Percentiles rank a stretch among this genome's conserved stretches.
These are phyloP conservation scores for Amphipyra tragopoginis DNA, from an alignment of 2,888 invertebrate species.

Conservation along the genomic window DNA sequence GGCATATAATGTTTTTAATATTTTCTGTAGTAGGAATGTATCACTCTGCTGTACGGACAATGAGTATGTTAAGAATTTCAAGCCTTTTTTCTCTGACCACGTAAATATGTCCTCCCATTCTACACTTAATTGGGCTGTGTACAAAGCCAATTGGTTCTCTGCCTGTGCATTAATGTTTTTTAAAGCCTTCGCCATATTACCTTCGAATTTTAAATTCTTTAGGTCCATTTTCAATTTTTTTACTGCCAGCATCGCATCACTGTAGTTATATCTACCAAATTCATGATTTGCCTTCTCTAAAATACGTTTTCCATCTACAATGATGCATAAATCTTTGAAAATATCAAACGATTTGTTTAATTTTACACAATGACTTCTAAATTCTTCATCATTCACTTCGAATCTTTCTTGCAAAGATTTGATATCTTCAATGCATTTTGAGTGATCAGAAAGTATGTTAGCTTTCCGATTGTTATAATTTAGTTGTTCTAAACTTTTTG, in stretches of 20 bases:
- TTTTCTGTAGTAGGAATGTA: slow-evolving; percentile 75
- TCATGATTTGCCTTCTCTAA: slow-evolving; percentile 81
- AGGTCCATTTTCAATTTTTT: slow-evolving; percentile 72
- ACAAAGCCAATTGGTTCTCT: slow-evolving; percentile 81
- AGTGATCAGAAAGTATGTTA: slow-evolving; percentile 73
- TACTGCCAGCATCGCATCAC: slow-evolving; percentile 75
- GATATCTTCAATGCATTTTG: slow-evolving; percentile 65
- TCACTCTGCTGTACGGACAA: slow-evolving; percentile 84
- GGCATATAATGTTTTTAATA: slow-evolving; percentile 79
- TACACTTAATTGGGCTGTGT: slow-evolving; percentile 79
- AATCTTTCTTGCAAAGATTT: slow-evolving; percentile 66
- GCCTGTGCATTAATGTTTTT: slow-evolving; percentile 74
- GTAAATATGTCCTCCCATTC: slow-evolving; percentile 86
- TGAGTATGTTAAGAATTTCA: slow-evolving; percentile 77
- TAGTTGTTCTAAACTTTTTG: slow-evolving; percentile 83
- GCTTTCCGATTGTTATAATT: slow-evolving; percentile 80
- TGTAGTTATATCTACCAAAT: slow-evolving; percentile 78
- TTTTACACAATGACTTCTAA: slow-evolving; percentile 69
- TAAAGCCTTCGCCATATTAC: slow-evolving; percentile 73
- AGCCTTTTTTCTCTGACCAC: slow-evolving; percentile 81
- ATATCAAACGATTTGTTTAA: slow-evolving; percentile 66
- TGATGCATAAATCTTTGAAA: slow-evolving; percentile 73
- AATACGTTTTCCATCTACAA: slow-evolving; percentile 75
- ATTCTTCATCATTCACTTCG: slow-evolving; percentile 72
- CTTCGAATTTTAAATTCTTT: slow-evolving; percentile 73